Base-by-base conservation (phyloP, 2,888 invertebrate species). In the Bombyx huttoni region DNA sequence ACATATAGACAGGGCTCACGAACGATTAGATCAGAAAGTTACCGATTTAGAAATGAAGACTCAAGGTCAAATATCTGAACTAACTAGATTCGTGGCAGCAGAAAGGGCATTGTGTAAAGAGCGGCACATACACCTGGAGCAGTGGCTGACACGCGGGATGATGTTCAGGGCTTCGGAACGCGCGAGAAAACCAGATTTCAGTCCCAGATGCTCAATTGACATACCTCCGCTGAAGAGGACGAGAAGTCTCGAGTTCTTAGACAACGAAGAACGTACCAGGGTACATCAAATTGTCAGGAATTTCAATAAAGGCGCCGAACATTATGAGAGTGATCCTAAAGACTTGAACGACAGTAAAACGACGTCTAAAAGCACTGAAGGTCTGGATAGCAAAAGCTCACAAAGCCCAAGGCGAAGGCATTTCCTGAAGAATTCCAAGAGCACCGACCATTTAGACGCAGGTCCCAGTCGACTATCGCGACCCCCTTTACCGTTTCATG, bases 11-110 rank as follows among this genome's bases (percentile, higher is more conserved):
- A 90, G 92, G 65, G 94, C 96, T 0, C 95, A 96, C 68, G 93
- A 94, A 57, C 91, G 92, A 58, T 77, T 97, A 49, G 94, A 95
- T 56, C 92, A 94, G 60, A 93, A 96, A 65, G 95, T 97, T 0
- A 93, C 94, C 7, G 93, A 94, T 63, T 81, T 95, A 52, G 94
- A 95, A 67, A 91, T 92, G 68, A 90, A 91, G 59, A 94, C 94
- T 0, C 91, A 92, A 64, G 92, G 92, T 13, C 92, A 93, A 70
- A 91, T 94, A 61, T 91, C 93, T 5, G 91, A 93, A 58, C 69
- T 94, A 51, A 92, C 93, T 0, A 90, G 92, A 62, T 90, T 91
- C 54, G 90, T 93, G 1, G 91, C 91, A 1, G 90, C 90, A 0
- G 93, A 93, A 65, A 83, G 91, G 60, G 89, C 89, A 0, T 76